Evolutionary conservation across 2,113 vertebrate species (phyloP), one percentile per base, ranked within the genome.

Genomic region (Pungitius pungitius): DNA sequence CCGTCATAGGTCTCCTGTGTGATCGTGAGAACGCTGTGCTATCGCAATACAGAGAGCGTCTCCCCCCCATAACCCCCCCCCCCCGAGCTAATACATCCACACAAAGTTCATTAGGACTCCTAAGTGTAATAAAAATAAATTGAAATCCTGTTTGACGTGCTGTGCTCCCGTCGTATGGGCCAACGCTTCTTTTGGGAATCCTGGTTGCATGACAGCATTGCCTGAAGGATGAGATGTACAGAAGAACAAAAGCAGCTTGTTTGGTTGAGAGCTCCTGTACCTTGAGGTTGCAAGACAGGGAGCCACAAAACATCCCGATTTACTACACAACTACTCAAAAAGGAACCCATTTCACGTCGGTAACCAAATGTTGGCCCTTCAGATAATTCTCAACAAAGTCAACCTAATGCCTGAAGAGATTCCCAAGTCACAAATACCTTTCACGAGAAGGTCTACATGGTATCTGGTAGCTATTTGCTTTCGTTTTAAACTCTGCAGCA

Each of bases 1-100:
- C 1, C 37, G 30, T 74, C 77, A 67, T 51, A 24, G 69, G 39
- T 15, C 0, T 57, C 57, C 69, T 15, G 27, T 69, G 71, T 75
- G 59, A 59, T 73, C 51, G 62, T 2, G 13, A 57, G 69, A 68
- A 78, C 69, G 27, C 40, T 49, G 3, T 65, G 71, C 79, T 85
- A 81, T 81, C 77, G 65, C 68, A 83, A 85, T 81, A 84, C 27
- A 54, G 30, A 40, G 61, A 47, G 26, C 87, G 86, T n/a, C n/a
- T n/a, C n/a, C n/a, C n/a, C n/a, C n/a, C n/a, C n/a, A n/a, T n/a
- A n/a, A n/a, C n/a, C n/a, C n/a, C n/a, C n/a, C n/a, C n/a, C n/a
- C 68, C 90, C 84, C 73, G 86, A 74, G 51, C 71, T 51, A 70
- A 73, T 75, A 61, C 72, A 77, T 68, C 81, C 78, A 80, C 78